These are phyloP conservation scores for Eidolon helvum DNA, from an alignment of 2,113 vertebrate species.

Conservation along the genomic window DNA sequence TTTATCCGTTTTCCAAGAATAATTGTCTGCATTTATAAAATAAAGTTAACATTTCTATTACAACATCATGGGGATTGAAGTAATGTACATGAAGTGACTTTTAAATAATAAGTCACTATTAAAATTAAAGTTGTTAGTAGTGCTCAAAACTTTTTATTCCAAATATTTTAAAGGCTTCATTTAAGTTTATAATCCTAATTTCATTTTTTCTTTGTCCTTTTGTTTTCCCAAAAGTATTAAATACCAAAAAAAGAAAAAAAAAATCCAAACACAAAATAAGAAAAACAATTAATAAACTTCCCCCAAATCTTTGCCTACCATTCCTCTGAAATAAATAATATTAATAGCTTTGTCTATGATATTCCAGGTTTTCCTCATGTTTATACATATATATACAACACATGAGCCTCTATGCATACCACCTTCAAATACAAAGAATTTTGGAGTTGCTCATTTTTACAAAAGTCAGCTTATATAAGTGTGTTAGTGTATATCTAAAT, in stretches of 20 bases:
- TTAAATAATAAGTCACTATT: slow-evolving; percentile 27
- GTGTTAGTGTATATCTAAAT: background rate
- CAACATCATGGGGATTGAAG: background rate
- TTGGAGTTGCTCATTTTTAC: background rate
- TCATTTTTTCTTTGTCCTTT: background rate
- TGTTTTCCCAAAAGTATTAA: background rate
- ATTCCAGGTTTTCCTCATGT: background rate
- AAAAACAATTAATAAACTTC: background rate
- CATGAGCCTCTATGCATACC: fast-evolving
- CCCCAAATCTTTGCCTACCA: background rate
- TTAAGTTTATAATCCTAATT: background rate
- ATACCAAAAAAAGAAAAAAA: background rate
- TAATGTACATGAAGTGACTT: background rate
- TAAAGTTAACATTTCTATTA: background rate
- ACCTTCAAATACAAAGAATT: background rate
- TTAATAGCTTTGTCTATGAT: background rate
- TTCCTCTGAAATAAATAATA: background rate
- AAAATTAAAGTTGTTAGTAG: slow-evolving; percentile 31
- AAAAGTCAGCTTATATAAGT: background rate
- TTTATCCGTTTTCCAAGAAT: background rate
- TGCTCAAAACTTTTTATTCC: background rate
- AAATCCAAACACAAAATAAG: background rate
- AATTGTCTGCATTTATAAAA: slow-evolving; percentile 16
- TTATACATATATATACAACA: background rate
- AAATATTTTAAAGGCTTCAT: background rate